Evolutionary conservation across 2,888 invertebrate genomes (phyloP), one percentile per base, ranked within the genome.

Genomic region (Caenorhabditis drosophilae): DNA sequence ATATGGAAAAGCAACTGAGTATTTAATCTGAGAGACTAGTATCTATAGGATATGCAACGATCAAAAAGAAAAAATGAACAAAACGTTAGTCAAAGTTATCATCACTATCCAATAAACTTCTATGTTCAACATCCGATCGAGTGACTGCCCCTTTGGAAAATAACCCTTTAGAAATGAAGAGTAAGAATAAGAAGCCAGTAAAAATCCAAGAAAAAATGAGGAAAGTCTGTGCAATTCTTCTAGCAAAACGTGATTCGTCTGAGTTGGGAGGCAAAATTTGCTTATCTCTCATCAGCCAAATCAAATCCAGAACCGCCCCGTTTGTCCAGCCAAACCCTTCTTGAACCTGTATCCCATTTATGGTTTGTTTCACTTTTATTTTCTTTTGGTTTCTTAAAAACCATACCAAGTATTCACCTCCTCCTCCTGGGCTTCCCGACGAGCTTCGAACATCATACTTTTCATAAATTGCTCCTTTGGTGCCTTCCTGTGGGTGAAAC

Each of bases 311-410:
- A n/a, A 74, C 69, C 7, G 74, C 80, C 1, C 80, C 80, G 48
- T 80, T 80, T 7, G 79, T 80, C 80, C 80, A 80, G 0, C 78
- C 80, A 45, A 80, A 80, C 0, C 80, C 80, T 49, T 75, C 67
- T 62, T 80, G 75, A 11, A 73, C 70, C 48, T 64, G 56, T 20
- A 42, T 31, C n/a, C n/a, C n/a, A n/a, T n/a, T n/a, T n/a, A n/a
- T n/a, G n/a, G n/a, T n/a, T n/a, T n/a, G n/a, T n/a, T n/a, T 35
- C n/a, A 44, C 4, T 3, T 18, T 16, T 9, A 6, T 15, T 31
- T 47, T 27, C 16, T 26, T 4, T 40, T 15, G 11, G n/a, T 15
- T 35, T n/a, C 25, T 20, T 7, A 15, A 11, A 1, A 3, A 2
- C 27, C 45, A 44, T 26, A 62, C 62, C 16, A 48, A 16, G 22